Conservation (phyloP, 2,888 invertebrate species). For the Congeria kusceri region DNA sequence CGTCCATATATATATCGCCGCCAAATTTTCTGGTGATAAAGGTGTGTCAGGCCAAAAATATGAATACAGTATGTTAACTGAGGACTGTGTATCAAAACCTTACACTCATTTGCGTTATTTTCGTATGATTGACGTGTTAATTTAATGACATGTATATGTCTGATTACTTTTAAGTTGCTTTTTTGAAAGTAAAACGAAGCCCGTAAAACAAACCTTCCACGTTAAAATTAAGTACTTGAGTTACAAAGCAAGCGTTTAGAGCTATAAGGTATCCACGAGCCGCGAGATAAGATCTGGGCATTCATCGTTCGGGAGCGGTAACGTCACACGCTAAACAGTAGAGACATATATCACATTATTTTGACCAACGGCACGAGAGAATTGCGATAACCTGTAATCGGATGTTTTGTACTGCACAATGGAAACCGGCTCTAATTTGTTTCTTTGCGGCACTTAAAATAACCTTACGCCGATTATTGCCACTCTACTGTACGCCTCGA, state of each 20-base stretch:
- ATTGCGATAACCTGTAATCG: conserved; percentile 30
- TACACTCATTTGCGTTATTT: too few species aligned
- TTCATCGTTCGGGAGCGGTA: neutral
- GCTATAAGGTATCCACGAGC: conserved; percentile 2
- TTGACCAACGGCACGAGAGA: conserved; percentile 14
- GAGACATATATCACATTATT: conserved; percentile 31
- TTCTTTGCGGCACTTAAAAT: conserved; percentile 17
- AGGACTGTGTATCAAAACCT: too few species aligned
- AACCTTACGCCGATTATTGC: conserved; percentile 9
- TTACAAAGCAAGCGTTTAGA: neutral
- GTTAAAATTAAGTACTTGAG: neutral
- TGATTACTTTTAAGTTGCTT: too few species aligned
- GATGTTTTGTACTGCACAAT: conserved; percentile 33
- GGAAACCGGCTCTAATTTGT: conserved; percentile 21
- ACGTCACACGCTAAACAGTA: too few species aligned
- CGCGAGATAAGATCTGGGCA: conserved; percentile 21
- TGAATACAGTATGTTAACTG: too few species aligned
- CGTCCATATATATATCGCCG: too few species aligned
- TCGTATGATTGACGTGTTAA: too few species aligned
- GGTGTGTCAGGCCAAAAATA: too few species aligned
- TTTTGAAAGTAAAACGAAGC: too few species aligned
- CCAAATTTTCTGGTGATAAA: too few species aligned
- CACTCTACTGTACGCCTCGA: conserved; percentile 25
- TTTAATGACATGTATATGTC: too few species aligned
- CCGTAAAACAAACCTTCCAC: too few species aligned